These are phyloP conservation scores for Melanchra persicariae DNA, from an alignment of 2,888 invertebrate species.

Conservation along the genomic window DNA sequence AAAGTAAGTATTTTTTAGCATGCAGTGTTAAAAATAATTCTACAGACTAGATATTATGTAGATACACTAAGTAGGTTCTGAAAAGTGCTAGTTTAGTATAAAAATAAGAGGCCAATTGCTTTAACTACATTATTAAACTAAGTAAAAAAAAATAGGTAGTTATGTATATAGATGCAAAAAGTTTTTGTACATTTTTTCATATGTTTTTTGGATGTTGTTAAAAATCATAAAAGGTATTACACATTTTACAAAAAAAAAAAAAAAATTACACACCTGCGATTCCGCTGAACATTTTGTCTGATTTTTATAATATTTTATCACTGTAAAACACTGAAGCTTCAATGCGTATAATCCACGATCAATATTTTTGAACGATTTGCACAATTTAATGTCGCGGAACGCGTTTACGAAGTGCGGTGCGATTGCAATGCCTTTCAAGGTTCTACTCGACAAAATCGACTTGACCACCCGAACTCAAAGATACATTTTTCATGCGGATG, in stretches of 20 bases:
- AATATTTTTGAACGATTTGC: conserved; percentile 62
- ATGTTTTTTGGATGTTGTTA: background rate
- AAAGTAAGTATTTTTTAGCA: conserved; percentile 14
- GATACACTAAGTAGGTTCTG: too few relatives aligned
- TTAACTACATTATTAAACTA: background rate
- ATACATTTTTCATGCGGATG: conserved; percentile 68
- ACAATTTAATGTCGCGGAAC: conserved; percentile 67
- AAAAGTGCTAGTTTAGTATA: conserved; percentile 40
- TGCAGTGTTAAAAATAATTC: conserved; percentile 48
- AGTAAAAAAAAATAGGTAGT: background rate
- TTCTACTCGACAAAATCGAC: conserved; percentile 71
- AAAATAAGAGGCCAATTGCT: conserved; percentile 28
- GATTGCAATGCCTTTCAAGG: conserved; percentile 76
- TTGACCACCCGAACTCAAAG: conserved; percentile 64
- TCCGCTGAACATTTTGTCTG: conserved; percentile 86
- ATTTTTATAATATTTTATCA: conserved; percentile 59
- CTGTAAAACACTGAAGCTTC: conserved; percentile 60
- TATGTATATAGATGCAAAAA: conserved; percentile 1
- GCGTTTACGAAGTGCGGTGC: conserved; percentile 73
- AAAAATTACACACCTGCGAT: conserved; percentile 83
- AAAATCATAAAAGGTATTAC: background rate
- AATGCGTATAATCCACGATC: conserved; percentile 55
- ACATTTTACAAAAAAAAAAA: background rate
- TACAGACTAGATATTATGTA: conserved; percentile 17
- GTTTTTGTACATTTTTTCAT: background rate